These are phyloP conservation scores for Bugula neritina DNA, from an alignment of 2,888 invertebrate genomes.

Conservation along the genomic window DNA sequence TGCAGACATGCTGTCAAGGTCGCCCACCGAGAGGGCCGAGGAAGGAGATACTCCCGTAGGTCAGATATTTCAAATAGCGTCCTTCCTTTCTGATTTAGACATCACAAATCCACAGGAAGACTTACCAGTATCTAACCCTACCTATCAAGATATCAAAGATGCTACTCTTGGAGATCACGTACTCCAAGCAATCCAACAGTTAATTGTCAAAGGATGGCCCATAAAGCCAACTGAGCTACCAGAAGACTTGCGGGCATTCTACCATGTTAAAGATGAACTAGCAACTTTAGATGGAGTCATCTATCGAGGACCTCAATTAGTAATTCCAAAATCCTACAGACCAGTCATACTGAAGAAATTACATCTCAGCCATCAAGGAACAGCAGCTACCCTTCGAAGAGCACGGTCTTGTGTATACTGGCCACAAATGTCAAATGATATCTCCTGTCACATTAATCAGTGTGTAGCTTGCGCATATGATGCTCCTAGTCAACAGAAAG, in stretches of 20 bases:
- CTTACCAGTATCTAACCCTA: conserved; percentile 8
- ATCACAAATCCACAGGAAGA: background rate
- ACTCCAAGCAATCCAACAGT: background rate
- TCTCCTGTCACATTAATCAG: background rate
- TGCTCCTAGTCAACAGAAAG: background rate
- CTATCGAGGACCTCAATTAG: background rate
- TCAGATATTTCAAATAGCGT: conserved; percentile 12
- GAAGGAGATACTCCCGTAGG: background rate
- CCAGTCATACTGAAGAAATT: conserved; percentile 1
- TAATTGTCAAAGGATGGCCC: background rate
- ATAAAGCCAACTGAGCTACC: background rate
- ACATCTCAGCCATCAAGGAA: conserved; percentile 18
- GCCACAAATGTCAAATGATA: conserved; percentile 2
- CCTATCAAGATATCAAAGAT: background rate
- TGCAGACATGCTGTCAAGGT: conserved; percentile 1
- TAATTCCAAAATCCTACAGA: background rate
- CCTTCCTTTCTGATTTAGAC: conserved; percentile 7
- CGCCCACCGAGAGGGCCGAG: background rate
- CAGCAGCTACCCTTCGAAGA: background rate
- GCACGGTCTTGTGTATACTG: background rate
- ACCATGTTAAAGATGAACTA: background rate
- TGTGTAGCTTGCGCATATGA: conserved; percentile 14
- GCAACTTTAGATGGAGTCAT: conserved; percentile 17
- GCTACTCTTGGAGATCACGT: background rate
- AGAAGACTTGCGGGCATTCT: background rate